A percentile compares a stretch with the other conserved stretches of the same genome.
phyloP scores from a whole-genome alignment of 2,888 invertebrate species.

The Fragum fragum region DNA sequence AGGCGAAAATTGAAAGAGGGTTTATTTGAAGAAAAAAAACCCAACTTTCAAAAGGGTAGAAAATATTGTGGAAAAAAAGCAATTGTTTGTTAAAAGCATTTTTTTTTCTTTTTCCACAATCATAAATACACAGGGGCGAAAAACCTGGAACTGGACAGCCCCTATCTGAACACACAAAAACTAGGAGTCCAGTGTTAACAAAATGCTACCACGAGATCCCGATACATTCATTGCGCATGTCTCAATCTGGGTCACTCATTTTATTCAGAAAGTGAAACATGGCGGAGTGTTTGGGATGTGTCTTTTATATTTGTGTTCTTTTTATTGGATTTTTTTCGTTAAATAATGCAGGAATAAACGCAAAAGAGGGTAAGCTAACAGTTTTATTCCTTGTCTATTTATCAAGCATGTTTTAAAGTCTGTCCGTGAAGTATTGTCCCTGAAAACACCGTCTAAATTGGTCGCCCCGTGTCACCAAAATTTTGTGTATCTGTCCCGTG shows the following conservation, averaged over 20 bases:
- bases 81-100: too few relatives aligned
- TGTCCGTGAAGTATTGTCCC: not conserved
- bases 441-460: constrained; percentile 39
- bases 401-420: not conserved
- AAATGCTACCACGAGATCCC: constrained; percentile 14
- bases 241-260: constrained; percentile 44
- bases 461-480: constrained; percentile 11
- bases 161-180: too few relatives aligned
- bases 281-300: constrained; percentile 57
- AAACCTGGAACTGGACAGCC: too few relatives aligned
- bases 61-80: too few relatives aligned
- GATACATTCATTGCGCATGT: constrained; percentile 58
- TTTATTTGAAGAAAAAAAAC: too few relatives aligned
- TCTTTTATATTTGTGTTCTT: constrained; percentile 53
- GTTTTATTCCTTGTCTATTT: not conserved
- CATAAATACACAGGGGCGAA: too few relatives aligned
- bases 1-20: too few relatives aligned
- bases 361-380: constrained; percentile 44
- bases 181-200: constrained; percentile 35
- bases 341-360: constrained; percentile 36
- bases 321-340: constrained; percentile 62
- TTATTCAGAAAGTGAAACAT: constrained; percentile 55
- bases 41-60: too few relatives aligned
- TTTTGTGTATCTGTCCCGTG: constrained; percentile 35
- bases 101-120: too few relatives aligned